phyloP scores from a whole-genome alignment of 2,113 vertebrate species.

The Rhagologus leucostigma region DNA sequence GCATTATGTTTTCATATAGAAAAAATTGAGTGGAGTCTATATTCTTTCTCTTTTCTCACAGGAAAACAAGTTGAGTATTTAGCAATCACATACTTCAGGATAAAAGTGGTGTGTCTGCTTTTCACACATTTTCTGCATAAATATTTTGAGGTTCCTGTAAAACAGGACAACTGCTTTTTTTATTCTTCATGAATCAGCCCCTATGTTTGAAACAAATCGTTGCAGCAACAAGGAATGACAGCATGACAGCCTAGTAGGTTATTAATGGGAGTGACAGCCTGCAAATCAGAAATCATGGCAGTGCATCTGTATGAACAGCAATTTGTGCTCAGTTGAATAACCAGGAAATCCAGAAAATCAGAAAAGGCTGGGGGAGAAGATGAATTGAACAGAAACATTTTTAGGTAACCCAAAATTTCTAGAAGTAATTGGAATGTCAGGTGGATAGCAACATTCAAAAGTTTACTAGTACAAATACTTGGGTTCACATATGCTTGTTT shows the following conservation, averaged over 20 bases:
- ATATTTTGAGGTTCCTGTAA: slow-evolving; percentile 59
- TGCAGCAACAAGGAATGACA: slow-evolving; percentile 73
- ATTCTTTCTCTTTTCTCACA: background rate
- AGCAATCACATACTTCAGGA: slow-evolving; percentile 32
- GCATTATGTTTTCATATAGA: background rate
- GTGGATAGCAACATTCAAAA: background rate
- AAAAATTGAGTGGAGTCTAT: background rate
- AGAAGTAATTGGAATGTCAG: slow-evolving; percentile 26
- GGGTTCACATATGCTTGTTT: background rate
- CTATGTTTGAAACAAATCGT: slow-evolving; percentile 71
- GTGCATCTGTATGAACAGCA: slow-evolving; percentile 63
- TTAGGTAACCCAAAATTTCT: slow-evolving; percentile 35
- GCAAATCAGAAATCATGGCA: slow-evolving; percentile 76
- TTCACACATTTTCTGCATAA: slow-evolving; percentile 48
- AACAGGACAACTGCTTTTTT: slow-evolving; percentile 53
- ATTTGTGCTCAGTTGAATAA: slow-evolving; percentile 71
- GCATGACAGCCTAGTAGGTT: slow-evolving; percentile 69
- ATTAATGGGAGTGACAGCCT: slow-evolving; percentile 76
- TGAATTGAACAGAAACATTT: slow-evolving; percentile 62
- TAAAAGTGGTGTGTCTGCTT: slow-evolving; percentile 16
- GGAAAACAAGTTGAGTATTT: background rate
- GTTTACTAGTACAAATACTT: background rate
- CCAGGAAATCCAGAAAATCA: slow-evolving; percentile 66
- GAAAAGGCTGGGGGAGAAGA: slow-evolving; percentile 32
- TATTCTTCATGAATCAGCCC: slow-evolving; percentile 71